phyloP scores from a whole-genome alignment of 2,888 invertebrate species.

The Meghimatium bilineatum region DNA sequence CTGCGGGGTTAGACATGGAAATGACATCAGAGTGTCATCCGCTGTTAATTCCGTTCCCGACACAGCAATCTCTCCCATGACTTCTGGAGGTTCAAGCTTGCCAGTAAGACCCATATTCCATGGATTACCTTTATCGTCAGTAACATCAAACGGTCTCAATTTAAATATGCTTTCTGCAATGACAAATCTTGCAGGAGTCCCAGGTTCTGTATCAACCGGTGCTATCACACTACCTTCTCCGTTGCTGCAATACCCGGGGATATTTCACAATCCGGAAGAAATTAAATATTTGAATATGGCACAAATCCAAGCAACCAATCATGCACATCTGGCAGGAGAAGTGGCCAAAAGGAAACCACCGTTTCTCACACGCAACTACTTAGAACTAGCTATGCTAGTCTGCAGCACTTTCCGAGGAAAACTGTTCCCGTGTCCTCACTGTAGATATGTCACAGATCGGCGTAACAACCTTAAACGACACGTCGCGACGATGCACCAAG shows the following conservation, averaged over 20 bases:
- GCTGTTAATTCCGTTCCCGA: slow-evolving; percentile 1
- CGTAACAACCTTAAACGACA: slow-evolving; percentile 78
- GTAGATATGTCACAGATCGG: slow-evolving; percentile 76
- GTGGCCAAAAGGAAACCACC: slow-evolving; percentile 67
- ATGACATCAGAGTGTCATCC: neutral
- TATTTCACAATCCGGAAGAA: slow-evolving; percentile 54
- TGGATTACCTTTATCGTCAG: slow-evolving; percentile 19
- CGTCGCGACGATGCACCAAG: slow-evolving; percentile 78
- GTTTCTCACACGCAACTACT: slow-evolving; percentile 68
- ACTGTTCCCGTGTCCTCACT: slow-evolving; percentile 73
- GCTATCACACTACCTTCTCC: neutral
- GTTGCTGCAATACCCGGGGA: slow-evolving; percentile 60
- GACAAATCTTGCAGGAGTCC: neutral
- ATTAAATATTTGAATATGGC: slow-evolving; percentile 46
- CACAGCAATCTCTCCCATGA: neutral
- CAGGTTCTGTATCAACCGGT: slow-evolving; percentile 12
- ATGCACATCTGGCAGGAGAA: slow-evolving; percentile 59
- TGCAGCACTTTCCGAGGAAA: slow-evolving; percentile 73
- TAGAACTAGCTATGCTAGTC: slow-evolving; percentile 73
- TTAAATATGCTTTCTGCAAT: slow-evolving; percentile 27
- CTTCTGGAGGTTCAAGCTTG: neutral
- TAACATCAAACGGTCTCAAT: neutral
- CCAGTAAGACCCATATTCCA: slow-evolving; percentile 28
- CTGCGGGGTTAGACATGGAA: neutral
- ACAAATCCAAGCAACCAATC: slow-evolving; percentile 57